phyloP scores from a whole-genome alignment of 1,140 invertebrate species.

The Drosophila repletoides region DNA sequence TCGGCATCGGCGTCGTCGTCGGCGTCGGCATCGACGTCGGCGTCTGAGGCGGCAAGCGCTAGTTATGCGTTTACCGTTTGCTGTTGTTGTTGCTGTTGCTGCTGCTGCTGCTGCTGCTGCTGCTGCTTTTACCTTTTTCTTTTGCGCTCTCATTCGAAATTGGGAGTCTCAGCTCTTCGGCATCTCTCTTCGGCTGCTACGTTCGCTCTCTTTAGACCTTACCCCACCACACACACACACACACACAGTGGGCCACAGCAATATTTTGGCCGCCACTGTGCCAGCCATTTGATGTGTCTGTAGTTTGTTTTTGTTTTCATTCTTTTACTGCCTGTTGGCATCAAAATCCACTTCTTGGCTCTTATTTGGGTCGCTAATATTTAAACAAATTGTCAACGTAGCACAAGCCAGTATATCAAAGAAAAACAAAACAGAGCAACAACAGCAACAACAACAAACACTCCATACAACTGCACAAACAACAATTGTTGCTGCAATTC shows the following conservation, averaged over 20 bases:
- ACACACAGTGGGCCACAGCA: not conserved
- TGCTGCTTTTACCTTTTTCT: constrained; percentile 76
- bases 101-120: constrained; percentile 5
- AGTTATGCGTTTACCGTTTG: constrained; percentile 62
- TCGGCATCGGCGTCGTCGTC: not conserved
- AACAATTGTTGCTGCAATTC: not conserved
- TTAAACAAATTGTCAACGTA: constrained; percentile 47
- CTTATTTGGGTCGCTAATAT: constrained; percentile 64
- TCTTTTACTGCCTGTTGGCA: constrained; percentile 35
- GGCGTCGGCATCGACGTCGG: constrained; percentile 12
- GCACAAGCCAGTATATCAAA: not conserved
- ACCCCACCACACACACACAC: not conserved
- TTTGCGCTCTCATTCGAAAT: constrained; percentile 49
- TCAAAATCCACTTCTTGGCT: constrained; percentile 65
- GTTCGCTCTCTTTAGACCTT: constrained; percentile 17
- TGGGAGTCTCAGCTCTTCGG: not conserved
- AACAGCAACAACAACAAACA: not conserved
- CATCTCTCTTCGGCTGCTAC: constrained; percentile 38
- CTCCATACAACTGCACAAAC: no score
- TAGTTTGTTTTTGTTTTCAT: constrained; percentile 50
- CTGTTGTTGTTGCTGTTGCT: constrained; percentile 47
- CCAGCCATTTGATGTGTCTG: constrained; percentile 43
- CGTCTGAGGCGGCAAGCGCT: constrained; percentile 41
- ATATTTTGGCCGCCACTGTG: constrained; percentile 52
- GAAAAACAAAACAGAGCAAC: constrained; percentile 44